phyloP scores from a whole-genome alignment of 2,113 vertebrate genomes.

The Gambusia affinis region DNA sequence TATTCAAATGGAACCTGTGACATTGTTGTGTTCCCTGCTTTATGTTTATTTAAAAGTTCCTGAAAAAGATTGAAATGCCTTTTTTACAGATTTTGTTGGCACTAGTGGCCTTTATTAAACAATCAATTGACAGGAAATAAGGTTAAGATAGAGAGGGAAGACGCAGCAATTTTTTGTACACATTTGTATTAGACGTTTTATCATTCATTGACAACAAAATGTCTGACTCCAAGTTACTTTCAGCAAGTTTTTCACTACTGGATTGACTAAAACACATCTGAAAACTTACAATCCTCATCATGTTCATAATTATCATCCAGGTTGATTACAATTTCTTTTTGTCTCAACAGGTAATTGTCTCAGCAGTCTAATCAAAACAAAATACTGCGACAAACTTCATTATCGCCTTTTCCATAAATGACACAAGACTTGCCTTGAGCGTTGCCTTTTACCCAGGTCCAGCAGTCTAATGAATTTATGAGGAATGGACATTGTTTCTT shows the following conservation, averaged over 20 bases:
- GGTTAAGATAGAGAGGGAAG: too few relatives aligned
- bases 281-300: slow-evolving; percentile 2
- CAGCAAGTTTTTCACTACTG: too few relatives aligned
- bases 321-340: slow-evolving; percentile 46
- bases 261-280: not conserved
- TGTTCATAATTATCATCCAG: slow-evolving; percentile 13
- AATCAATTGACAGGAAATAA: not conserved
- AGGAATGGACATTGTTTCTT: slow-evolving; percentile 63
- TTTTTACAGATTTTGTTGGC: not conserved
- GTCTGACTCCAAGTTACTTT: too few relatives aligned
- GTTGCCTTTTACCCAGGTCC: slow-evolving; percentile 23
- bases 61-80: not conserved
- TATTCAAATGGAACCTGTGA: too few relatives aligned
- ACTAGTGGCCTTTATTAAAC: not conserved
- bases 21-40: not conserved
- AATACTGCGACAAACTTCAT: slow-evolving; percentile 30
- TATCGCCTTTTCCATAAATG: slow-evolving; percentile 44
- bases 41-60: not conserved
- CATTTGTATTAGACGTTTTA: too few relatives aligned
- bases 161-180: too few relatives aligned
- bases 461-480: slow-evolving; percentile 58
- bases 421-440: slow-evolving; percentile 52
- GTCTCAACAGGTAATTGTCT: slow-evolving; percentile 35
- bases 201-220: too few relatives aligned
- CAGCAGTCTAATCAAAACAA: slow-evolving; percentile 51